Percentiles rank a stretch among this genome's conserved stretches.
These are phyloP conservation scores for Beris morrisii DNA, from an alignment of 2,888 invertebrate genomes.

Conservation along the genomic window DNA sequence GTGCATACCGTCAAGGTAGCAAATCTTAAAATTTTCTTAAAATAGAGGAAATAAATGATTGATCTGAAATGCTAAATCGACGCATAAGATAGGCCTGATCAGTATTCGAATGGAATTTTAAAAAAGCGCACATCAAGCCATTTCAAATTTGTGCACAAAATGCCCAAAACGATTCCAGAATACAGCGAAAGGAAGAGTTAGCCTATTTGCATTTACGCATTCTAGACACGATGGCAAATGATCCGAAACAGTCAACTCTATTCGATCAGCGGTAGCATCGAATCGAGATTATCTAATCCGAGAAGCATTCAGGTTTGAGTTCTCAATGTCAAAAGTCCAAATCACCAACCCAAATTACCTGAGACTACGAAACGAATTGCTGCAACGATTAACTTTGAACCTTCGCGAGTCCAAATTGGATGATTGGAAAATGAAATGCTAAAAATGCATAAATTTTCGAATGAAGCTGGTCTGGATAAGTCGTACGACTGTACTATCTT, in stretches of 20 bases:
- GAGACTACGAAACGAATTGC: background rate
- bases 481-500: too few species aligned
- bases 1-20: conserved; percentile 19
- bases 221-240: background rate
- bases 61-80: conserved; percentile 24
- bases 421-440: conserved; percentile 23
- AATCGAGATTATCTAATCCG: conserved; percentile 14
- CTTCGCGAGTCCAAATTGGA: conserved; percentile 12
- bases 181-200: background rate
- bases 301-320: conserved; percentile 4
- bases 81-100: conserved; percentile 19
- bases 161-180: background rate
- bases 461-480: too few species aligned
- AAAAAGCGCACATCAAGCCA: conserved; percentile 2
- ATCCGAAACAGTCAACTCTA: background rate
- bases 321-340: conserved; percentile 28
- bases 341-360: conserved; percentile 26
- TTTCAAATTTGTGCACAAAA: conserved; percentile 4
- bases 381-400: conserved; percentile 25
- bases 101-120: conserved; percentile 8
- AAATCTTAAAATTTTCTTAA: background rate
- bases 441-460: conserved; percentile 11
- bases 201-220: conserved; percentile 19
- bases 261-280: background rate
- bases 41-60: conserved; percentile 13